Evolutionary conservation across 1,140 invertebrate species (phyloP).

Genomic region (Macrosteles quadrilineatus): DNA sequence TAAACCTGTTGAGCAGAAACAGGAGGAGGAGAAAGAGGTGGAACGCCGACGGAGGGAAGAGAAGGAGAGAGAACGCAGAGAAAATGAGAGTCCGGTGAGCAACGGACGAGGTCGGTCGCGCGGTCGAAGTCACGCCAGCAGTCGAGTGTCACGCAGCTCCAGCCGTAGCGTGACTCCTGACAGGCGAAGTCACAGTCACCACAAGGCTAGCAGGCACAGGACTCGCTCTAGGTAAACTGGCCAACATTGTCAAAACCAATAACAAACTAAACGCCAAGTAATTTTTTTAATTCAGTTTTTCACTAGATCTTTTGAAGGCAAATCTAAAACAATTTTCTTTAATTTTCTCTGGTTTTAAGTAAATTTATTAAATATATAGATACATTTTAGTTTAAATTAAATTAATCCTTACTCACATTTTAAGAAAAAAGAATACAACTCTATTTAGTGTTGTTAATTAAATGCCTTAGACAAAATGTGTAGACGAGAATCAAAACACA

Average conservation of each 20-base stretch:
- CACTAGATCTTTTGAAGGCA: too few species aligned
- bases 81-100: slow-evolving; percentile 55
- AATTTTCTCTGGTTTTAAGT: too few species aligned
- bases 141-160: slow-evolving; percentile 23
- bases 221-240: slow-evolving; percentile 34
- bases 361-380: too few species aligned
- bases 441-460: too few species aligned
- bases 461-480: too few species aligned
- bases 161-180: slow-evolving; percentile 31
- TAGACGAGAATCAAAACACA: too few species aligned
- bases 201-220: slow-evolving; percentile 32
- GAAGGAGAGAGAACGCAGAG: slow-evolving; percentile 45
- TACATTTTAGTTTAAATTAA: too few species aligned
- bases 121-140: slow-evolving; percentile 14
- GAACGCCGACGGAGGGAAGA: slow-evolving; percentile 48
- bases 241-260: neutral
- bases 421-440: too few species aligned
- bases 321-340: too few species aligned
- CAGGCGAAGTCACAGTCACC: slow-evolving; percentile 29
- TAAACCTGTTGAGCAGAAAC: slow-evolving; percentile 59
- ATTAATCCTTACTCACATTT: too few species aligned
- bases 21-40: slow-evolving; percentile 54
- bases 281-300: too few species aligned
- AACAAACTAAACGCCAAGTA: neutral
- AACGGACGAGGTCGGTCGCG: slow-evolving; percentile 56